phyloP scores from a whole-genome alignment of 1,140 invertebrate species.

The Cylas formicarius region DNA sequence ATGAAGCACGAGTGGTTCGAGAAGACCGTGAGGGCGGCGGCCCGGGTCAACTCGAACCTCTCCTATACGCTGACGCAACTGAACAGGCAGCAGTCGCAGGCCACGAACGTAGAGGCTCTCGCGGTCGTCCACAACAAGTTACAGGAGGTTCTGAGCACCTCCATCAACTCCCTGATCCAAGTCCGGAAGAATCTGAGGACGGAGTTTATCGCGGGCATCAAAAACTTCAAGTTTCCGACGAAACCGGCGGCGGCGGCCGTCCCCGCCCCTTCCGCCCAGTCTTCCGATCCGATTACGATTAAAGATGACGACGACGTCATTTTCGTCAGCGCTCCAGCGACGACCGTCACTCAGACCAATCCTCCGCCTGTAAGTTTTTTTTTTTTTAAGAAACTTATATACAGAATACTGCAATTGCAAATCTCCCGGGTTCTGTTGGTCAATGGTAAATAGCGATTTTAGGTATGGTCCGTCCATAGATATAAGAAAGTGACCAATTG shows the following conservation, averaged over 20 bases:
- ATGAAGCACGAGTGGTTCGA: slow-evolving; percentile 39
- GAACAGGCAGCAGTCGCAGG: slow-evolving; percentile 28
- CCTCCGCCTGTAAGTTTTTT: slow-evolving; percentile 8
- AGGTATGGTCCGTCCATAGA: no score
- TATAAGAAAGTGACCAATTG: no score
- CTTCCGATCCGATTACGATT: slow-evolving; percentile 11
- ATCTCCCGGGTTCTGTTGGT: neutral
- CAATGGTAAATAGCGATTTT: neutral
- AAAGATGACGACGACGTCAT: slow-evolving; percentile 36
- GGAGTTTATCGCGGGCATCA: slow-evolving; percentile 35
- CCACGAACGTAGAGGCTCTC: slow-evolving; percentile 29
- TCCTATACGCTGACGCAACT: slow-evolving; percentile 32
- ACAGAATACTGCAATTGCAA: neutral
- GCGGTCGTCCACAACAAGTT: slow-evolving; percentile 36
- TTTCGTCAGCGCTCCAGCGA: slow-evolving; percentile 23
- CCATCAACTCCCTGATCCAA: slow-evolving; percentile 37
- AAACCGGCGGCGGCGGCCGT: slow-evolving; percentile 8
- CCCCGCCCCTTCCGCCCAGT: neutral
- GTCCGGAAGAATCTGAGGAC: slow-evolving; percentile 35
- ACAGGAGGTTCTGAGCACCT: slow-evolving; percentile 36
- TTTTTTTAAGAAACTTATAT: neutral
- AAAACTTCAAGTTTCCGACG: slow-evolving; percentile 29
- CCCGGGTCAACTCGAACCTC: slow-evolving; percentile 33
- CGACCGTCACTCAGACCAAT: slow-evolving; percentile 2
- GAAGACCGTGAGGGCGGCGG: slow-evolving; percentile 32